Percentiles rank a stretch among this genome's conserved stretches.
Evolutionary conservation across 2,113 vertebrate species (phyloP).

Genomic region (Mungos mungo): DNA sequence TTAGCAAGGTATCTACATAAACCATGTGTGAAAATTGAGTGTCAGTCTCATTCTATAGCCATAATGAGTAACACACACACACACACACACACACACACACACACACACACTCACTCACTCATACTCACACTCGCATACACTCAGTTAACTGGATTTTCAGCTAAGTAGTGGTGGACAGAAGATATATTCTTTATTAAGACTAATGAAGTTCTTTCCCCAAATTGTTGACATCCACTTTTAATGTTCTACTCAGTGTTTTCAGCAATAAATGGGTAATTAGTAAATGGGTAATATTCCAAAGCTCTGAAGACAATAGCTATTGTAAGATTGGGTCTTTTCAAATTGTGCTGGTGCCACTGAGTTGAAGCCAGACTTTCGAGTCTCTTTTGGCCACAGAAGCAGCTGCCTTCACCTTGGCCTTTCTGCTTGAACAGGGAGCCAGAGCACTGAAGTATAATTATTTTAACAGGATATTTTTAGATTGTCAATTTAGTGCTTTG

Average conservation of each 20-base stretch:
- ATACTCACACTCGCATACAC: not conserved
- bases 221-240: not conserved
- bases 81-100: not conserved
- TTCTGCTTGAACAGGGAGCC: not conserved
- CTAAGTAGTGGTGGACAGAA: not conserved
- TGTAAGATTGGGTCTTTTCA: slow-evolving; percentile 10
- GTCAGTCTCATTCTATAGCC: not conserved
- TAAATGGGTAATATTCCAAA: slow-evolving; percentile 20
- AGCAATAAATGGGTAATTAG: not conserved
- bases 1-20: not conserved
- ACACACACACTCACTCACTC: not conserved
- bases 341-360: not conserved
- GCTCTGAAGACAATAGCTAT: not conserved
- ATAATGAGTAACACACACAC: not conserved
- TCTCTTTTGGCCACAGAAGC: not conserved
- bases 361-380: not conserved
- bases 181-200: slow-evolving; percentile 23
- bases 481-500: not conserved
- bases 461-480: not conserved
- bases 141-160: not conserved
- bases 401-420: not conserved
- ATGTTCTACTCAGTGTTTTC: not conserved
- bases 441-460: not conserved
- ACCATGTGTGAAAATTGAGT: not conserved
- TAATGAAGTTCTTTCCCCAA: slow-evolving; percentile 2